Base-by-base conservation (phyloP, 2,113 vertebrate genomes). In the Alligator mississippiensis region DNA sequence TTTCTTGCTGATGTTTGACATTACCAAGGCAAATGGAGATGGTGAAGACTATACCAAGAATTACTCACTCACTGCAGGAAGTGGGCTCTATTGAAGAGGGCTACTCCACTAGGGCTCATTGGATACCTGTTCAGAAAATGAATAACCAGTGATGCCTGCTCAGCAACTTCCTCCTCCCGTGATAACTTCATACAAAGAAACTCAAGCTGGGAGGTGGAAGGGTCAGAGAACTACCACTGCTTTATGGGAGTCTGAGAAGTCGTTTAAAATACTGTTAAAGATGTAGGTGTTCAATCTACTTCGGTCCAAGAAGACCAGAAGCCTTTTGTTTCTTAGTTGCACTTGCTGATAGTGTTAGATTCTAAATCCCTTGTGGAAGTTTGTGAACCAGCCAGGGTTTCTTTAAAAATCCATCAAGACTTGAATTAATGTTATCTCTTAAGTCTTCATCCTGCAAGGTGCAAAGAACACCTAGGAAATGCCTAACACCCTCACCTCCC, bases 401-500 rank as follows among this genome's bases (percentile, higher is more conserved):
- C 9, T 85, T 47, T 47, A 7, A 47, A 47, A 47, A 47, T 47
- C 47, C 7, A 47, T 47, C 47, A 47, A 47, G 47, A 47, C 47
- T 47, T 47, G 47, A 47, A 47, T 88, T 1, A 82, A 75, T 1
- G 11, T 2, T 28, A 22, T 0, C 55, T 47, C 17, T 77, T 25
- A 82, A 77, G 70, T 30, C 28, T 18, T 68, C 70, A 77, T 70
- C 14, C 60, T 34, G 57, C n/a, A 47, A 47, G 90, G n/a, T 1
- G 7, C 25, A 58, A 77, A 0, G 19, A 2, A 77, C 70, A 58
- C 9, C 55, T 13, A 17, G n/a, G 34, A 80, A 86, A 91, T 9
- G 27, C 83, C 75, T 75, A 93, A 92, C 91, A 87, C 95, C 96
- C 95, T 90, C 94, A 89, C 58, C 93, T 95, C 95, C 88, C 89